Conservation (phyloP, 2,113 vertebrate genomes). For the Hippolais icterina region DNA sequence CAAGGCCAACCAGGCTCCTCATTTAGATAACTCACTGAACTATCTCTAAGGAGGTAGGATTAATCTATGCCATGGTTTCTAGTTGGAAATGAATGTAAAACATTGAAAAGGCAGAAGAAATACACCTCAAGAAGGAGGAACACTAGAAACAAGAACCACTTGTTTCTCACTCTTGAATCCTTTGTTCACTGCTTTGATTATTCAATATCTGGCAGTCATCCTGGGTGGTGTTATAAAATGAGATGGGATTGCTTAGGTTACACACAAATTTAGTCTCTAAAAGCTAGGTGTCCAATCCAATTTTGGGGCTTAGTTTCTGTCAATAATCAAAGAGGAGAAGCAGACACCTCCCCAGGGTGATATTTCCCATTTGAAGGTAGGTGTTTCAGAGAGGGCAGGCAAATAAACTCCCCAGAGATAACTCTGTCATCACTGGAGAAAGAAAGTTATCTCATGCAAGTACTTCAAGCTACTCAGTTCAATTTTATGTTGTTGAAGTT, state of each 20-base stretch:
- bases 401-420: background rate
- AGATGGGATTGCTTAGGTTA: background rate
- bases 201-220: background rate
- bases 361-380: background rate
- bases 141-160: background rate
- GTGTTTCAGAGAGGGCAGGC: background rate
- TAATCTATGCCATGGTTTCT: background rate
- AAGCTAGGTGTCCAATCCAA: background rate
- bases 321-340: background rate
- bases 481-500: background rate
- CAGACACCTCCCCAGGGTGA: background rate
- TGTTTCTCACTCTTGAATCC: background rate
- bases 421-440: background rate
- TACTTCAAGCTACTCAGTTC: background rate
- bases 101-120: background rate
- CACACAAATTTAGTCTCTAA: background rate
- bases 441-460: background rate
- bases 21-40: background rate
- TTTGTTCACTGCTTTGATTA: background rate
- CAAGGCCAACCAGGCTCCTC: background rate
- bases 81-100: background rate
- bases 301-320: background rate
- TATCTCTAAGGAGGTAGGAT: background rate
- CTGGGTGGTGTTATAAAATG: background rate
- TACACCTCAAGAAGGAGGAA: background rate